Conservation (phyloP, 2,888 invertebrate species). For the Hydriomena furcata region DNA sequence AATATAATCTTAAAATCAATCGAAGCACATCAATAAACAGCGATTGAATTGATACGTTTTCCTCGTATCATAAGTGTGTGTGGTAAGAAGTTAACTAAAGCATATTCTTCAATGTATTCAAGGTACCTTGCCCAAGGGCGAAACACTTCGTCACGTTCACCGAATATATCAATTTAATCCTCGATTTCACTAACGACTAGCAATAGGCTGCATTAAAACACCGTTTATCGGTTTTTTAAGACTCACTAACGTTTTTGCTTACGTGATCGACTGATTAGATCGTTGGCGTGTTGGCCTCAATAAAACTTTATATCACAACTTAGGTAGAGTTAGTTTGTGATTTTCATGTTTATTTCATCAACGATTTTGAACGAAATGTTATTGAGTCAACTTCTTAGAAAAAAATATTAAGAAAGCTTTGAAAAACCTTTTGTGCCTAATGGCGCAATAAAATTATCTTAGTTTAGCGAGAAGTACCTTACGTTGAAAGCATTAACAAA, state of each 20-base stretch:
- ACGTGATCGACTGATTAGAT: conserved; percentile 27
- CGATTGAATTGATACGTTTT: too few species aligned
- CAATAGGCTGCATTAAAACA: conserved; percentile 23
- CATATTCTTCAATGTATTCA: too few species aligned
- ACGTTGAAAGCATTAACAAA: not conserved
- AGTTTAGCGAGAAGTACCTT: not conserved
- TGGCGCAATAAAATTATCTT: too few species aligned
- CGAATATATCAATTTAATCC: conserved; percentile 24
- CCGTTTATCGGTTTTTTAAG: conserved; percentile 25
- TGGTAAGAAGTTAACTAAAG: too few species aligned
- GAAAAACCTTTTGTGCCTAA: too few species aligned
- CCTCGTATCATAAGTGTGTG: too few species aligned
- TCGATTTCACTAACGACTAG: conserved; percentile 26
- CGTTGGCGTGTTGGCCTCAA: conserved; percentile 25
- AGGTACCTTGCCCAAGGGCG: conserved; percentile 6
- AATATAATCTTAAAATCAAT: too few species aligned
- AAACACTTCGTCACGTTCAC: conserved; percentile 14
- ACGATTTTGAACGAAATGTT: not conserved
- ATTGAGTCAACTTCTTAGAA: not conserved
- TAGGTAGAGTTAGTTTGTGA: conserved; percentile 4
- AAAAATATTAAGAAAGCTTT: not conserved
- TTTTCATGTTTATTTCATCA: not conserved
- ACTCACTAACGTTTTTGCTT: conserved; percentile 25
- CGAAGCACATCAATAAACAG: too few species aligned
- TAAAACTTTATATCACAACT: conserved; percentile 19